Conservation (phyloP, 2,113 vertebrate genomes). For the Pholis gunnellus region DNA sequence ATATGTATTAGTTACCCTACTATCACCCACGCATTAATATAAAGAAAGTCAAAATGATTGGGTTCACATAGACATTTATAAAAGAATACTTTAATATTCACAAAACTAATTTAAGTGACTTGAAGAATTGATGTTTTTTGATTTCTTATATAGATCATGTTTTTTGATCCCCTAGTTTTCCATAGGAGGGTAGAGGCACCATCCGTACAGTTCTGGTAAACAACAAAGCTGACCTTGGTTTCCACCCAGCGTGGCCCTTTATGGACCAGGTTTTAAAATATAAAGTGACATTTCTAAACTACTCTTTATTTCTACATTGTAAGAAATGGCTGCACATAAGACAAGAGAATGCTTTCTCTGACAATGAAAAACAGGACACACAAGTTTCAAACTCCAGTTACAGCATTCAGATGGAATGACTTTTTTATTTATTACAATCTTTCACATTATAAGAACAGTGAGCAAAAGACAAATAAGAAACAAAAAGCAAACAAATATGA, state of each 20-base stretch:
- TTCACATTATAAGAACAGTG: too few relatives aligned
- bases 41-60: not conserved
- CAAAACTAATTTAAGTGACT: not conserved
- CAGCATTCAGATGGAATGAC: too few relatives aligned
- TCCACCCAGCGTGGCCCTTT: not conserved
- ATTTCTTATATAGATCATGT: not conserved
- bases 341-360: too few relatives aligned
- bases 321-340: not conserved
- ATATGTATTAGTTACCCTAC: not conserved
- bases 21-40: not conserved
- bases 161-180: not conserved
- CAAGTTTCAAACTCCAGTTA: too few relatives aligned
- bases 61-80: not conserved
- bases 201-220: not conserved
- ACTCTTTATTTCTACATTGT: not conserved
- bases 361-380: too few relatives aligned
- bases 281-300: not conserved
- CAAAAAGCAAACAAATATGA: too few relatives aligned
- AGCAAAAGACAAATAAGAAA: too few relatives aligned
- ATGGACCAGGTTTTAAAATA: not conserved
- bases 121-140: not conserved
- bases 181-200: not conserved
- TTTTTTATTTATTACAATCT: too few relatives aligned
- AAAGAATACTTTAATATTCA: not conserved
- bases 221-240: not conserved